Base-by-base conservation (phyloP, 2,888 invertebrate genomes). In the Polia nebulosa region DNA sequence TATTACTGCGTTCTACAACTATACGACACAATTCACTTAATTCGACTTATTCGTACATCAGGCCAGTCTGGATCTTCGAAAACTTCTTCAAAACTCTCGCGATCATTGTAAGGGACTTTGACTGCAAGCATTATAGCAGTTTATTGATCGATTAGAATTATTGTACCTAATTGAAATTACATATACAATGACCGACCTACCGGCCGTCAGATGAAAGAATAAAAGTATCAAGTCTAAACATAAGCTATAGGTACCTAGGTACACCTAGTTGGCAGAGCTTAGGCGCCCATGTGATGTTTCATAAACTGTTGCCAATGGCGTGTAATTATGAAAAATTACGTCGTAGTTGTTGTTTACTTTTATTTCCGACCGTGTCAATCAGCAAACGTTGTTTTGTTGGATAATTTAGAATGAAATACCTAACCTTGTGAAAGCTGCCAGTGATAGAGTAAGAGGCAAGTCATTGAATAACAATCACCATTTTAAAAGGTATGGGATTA, bases 241-340 rank as follows among this genome's bases (percentile, higher is more conserved):
- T 63, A 60, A 72, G 52, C 45, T 74, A 79, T 84, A 41, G n/a
- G n/a, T n/a, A n/a, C n/a, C 8, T 45, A 27, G n/a, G n/a, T n/a
- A n/a, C 45, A 81, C 79, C 82, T 82, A 85, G 72, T 91, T 91
- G 92, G 91, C 91, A 90, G 68, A 78, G 60, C 72, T 76, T 32
- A 76, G 64, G 67, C 72, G 73, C 80, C 76, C 81, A 73, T 84
- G 83, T 85, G 83, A 85, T 78, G 64, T 58, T 76, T 75, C 72
- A 64, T 70, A 81, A 74, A 61, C 70, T 81, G 80, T 85, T 89
- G 87, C 87, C 85, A 83, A 74, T 60, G 66, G 53, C 20, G 32
- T 68, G 74, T 82, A 65, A 78, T 76, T 74, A 73, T 71, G 74
- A 84, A 81, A 70, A 75, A 61, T 81, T 83, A 83, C 82, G 84